Base-by-base conservation (phyloP, 2,888 invertebrate species). In the Toxonevra muliebris region DNA sequence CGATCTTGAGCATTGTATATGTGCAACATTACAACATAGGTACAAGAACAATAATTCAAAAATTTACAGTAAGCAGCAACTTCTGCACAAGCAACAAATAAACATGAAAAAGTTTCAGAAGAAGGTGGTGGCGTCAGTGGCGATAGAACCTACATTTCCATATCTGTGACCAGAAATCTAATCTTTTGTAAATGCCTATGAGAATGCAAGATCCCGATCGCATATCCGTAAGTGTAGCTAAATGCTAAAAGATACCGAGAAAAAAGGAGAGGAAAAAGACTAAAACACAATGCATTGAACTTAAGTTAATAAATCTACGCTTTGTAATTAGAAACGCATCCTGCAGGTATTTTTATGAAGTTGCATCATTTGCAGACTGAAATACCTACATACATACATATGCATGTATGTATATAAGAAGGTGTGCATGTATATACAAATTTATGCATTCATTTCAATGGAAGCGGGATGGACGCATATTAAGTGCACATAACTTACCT, bases 291-390 rank as follows among this genome's bases (percentile, higher is more conserved):
- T 53, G 65, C 57, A 69, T 50, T 52, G 41, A 40, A 59, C 60
- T 57, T 41, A 65, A 64, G 68, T 68, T 69, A 54, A 19, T 67
- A 48, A 54, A 50, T 52, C 45, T 65, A 61, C 43, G 61, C 73
- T 74, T 71, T 70, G 69, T 73, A 73, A 75, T 75, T 75, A 73
- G 75, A 74, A 73, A 75, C 75, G 70, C 73, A 70, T 71, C 75
- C 73, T 70, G 61, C 62, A 73, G 75, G 67, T 58, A 65, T 30
- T 40, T 40, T n/a, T 63, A 48, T 42, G 11, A 41, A 11, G 41
- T 9, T 19, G 19, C 0, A n/a, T 1, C 9, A 13, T 41, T 12
- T 11, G 12, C 12, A 11, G 2, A 30, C 4, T 40, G 0, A n/a
- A 30, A 10, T 17, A 4, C 15, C 1, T 58, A 3, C 12, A 41